Base-by-base conservation (phyloP, 2,113 vertebrate species). In the Heterochromis multidens region DNA sequence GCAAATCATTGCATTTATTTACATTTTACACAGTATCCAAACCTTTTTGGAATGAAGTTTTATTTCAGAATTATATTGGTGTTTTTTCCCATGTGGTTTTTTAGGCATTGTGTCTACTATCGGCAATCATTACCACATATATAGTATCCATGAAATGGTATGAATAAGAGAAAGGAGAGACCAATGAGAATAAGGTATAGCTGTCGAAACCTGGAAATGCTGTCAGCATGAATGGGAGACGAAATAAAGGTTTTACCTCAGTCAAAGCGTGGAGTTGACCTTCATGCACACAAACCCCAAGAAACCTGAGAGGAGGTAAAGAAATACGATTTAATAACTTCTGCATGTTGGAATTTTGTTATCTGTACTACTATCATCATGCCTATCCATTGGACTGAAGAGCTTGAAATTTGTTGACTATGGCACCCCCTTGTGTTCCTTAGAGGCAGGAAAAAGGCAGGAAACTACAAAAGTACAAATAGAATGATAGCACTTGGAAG, bases 271-370 rank as follows among this genome's bases (percentile, higher is more conserved):
- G 98, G 81, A 99, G 96, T 81, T 99, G 98, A 57, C 98, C 98
- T 90, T 99, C 97, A 74, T 99, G 97, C 21, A 99, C 98, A 74
- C 98, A 99, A 59, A 98, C 98, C 0, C 98, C 98, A 89, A 98
- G 97, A 92, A 98, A 98, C 96, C 98, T 99, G 92, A 17, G 8
- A 31, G 84, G 5, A 84, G 1, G n/a, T 10, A 1, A 6, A 67
- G 23, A 84, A 49, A 65, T 3, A 7, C 4, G 5, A 81, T 6
- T 21, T 21, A 19, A 84, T 31, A 57, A 16, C 29, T 19, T 29
- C 21, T 19, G 11, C 25, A 9, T 6, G 54, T 33, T 14, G 25
- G 8, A 1, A 40, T 23, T 52, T 14, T 5, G 13, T 19, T n/a
- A n/a, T n/a, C n/a, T n/a, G n/a, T n/a, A n/a, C 14, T 17, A 3